These are phyloP conservation scores for Phataginus tricuspis DNA, from an alignment of 2,797 vertebrate species.

Conservation along the genomic window DNA sequence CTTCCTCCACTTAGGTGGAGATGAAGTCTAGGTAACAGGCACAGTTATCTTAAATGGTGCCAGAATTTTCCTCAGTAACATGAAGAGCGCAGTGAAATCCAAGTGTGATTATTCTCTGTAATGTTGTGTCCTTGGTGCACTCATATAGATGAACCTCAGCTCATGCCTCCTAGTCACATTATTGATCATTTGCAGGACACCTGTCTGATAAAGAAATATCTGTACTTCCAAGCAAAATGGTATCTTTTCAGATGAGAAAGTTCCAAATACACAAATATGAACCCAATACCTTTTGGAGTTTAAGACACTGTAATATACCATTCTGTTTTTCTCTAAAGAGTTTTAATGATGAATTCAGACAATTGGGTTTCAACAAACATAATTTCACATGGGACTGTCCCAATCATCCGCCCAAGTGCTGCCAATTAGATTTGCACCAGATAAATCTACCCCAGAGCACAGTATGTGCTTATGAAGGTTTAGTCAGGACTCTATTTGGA, in stretches of 20 bases:
- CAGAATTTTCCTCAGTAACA: neutral
- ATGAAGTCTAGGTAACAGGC: neutral
- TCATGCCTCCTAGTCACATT: neutral
- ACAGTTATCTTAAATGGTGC: neutral
- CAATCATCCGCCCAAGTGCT: neutral
- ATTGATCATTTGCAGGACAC: neutral
- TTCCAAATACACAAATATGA: neutral
- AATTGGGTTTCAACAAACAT: neutral
- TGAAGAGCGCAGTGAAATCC: constrained; percentile 27
- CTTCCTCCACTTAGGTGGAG: neutral
- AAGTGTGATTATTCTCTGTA: neutral
- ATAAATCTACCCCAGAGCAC: neutral
- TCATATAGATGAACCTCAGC: neutral
- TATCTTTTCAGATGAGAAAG: neutral
- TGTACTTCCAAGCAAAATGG: neutral
- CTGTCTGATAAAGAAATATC: neutral
- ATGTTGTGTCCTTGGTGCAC: neutral
- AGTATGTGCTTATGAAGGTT: neutral
- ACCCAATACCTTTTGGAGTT: neutral
- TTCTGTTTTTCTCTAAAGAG: neutral
- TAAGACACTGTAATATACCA: neutral
- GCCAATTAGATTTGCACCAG: constrained; percentile 18
- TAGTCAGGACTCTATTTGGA: neutral
- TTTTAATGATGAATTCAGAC: neutral
- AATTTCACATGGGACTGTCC: neutral